phyloP scores from a whole-genome alignment of 2,113 vertebrate genomes.

The Pluvialis apricaria region DNA sequence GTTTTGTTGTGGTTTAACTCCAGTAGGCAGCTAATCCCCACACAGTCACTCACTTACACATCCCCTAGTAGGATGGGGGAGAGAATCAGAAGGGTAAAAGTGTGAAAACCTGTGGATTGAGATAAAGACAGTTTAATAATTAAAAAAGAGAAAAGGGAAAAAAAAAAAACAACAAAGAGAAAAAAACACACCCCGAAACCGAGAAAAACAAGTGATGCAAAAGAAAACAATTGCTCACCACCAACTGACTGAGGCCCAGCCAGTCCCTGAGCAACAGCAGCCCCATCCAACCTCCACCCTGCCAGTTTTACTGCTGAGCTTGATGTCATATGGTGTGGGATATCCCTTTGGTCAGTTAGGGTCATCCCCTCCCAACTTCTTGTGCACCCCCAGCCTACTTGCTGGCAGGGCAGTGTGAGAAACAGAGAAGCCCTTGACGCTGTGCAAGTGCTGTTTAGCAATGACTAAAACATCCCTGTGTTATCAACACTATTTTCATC shows the following conservation, averaged over 20 bases:
- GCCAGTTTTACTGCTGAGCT: background rate
- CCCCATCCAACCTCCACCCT: background rate
- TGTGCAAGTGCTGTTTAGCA: background rate
- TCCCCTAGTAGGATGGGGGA: background rate
- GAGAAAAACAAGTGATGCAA: background rate
- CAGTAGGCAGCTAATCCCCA: background rate
- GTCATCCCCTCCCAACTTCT: background rate
- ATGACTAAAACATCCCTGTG: background rate
- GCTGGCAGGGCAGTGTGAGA: background rate
- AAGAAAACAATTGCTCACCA: background rate
- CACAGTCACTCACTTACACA: background rate
- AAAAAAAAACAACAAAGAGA: background rate
- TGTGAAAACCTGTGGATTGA: background rate
- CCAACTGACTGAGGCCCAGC: background rate
- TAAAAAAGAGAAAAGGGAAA: background rate
- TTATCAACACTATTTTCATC: background rate
- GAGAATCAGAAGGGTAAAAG: background rate
- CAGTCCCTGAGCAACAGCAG: background rate
- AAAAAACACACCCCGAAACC: background rate
- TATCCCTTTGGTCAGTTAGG: background rate
- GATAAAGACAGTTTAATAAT: background rate
- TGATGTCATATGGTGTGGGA: background rate
- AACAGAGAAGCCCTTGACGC: background rate
- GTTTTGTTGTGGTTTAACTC: background rate
- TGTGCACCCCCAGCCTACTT: background rate